Percentiles rank a stretch among this genome's conserved stretches.
Evolutionary conservation across 2,797 vertebrate species (phyloP).

Genomic region (Odontamblyopus rebecca): DNA sequence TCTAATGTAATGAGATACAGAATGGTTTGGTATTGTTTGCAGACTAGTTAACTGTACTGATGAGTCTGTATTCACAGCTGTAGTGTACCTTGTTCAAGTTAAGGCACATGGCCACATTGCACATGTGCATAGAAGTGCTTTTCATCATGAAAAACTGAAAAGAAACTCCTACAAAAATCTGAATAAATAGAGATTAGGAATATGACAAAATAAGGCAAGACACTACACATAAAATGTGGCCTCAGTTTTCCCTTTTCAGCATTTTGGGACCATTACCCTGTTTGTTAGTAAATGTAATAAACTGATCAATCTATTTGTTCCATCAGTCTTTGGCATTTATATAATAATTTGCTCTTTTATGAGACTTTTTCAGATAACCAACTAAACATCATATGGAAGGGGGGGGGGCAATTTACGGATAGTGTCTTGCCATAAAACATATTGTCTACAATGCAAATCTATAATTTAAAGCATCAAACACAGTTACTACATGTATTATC

Average conservation of each 20-base stretch:
- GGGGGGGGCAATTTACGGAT: background rate
- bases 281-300: background rate
- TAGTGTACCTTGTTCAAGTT: conserved; percentile 49
- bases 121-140: conserved; percentile 66
- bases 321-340: background rate
- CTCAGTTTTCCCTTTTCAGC: background rate
- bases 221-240: background rate
- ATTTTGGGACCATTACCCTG: background rate
- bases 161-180: conserved; percentile 19
- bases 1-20: background rate
- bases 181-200: conserved; percentile 22
- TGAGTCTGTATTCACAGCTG: conserved; percentile 48
- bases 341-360: background rate
- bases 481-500: conserved; percentile 79
- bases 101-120: conserved; percentile 67
- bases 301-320: background rate
- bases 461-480: conserved; percentile 17
- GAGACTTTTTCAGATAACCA: background rate
- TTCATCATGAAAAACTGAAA: conserved; percentile 24
- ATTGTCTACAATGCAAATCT: conserved; percentile 34
- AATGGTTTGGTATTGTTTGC: conserved; percentile 1
- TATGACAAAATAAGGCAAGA: conserved; percentile 26
- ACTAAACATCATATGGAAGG: background rate
- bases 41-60: background rate
- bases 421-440: conserved; percentile 9